phyloP scores from a whole-genome alignment of 2,888 invertebrate species.

The Gymnosoma rotundatum region DNA sequence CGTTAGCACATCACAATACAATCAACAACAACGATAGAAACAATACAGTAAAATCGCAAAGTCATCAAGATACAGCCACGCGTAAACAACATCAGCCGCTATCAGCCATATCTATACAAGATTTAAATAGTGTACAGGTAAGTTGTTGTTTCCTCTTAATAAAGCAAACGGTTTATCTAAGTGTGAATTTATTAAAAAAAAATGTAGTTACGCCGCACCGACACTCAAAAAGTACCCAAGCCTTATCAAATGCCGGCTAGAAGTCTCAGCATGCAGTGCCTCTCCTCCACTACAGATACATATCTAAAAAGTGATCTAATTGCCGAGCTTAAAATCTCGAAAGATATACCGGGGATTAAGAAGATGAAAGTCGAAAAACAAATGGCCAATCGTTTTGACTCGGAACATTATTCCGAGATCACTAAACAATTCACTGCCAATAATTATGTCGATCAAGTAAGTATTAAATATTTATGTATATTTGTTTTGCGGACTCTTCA shows the following conservation, averaged over 20 bases:
- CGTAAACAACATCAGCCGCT: slow-evolving; percentile 88
- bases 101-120: slow-evolving; percentile 94
- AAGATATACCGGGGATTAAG: slow-evolving; percentile 96
- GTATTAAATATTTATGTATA: slow-evolving; percentile 75
- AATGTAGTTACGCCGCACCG: slow-evolving; percentile 86
- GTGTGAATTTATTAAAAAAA: background rate
- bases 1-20: slow-evolving; percentile 69
- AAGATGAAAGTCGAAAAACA: slow-evolving; percentile 95
- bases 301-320: slow-evolving; percentile 93
- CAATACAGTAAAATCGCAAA: slow-evolving; percentile 74
- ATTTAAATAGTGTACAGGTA: slow-evolving; percentile 90
- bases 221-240: slow-evolving; percentile 88
- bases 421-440: slow-evolving; percentile 92
- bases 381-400: slow-evolving; percentile 91
- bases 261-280: slow-evolving; percentile 89
- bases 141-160: slow-evolving; percentile 15
- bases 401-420: slow-evolving; percentile 92
- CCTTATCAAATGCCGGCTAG: slow-evolving; percentile 92
- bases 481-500: slow-evolving; percentile 67
- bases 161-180: background rate
- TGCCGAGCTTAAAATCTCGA: slow-evolving; percentile 95
- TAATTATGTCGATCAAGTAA: slow-evolving; percentile 95
- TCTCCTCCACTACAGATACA: slow-evolving; percentile 86
- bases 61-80: slow-evolving; percentile 81
- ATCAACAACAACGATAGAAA: slow-evolving; percentile 73